A percentile compares a stretch with the other conserved stretches of the same genome.
Evolutionary conservation across 2,888 invertebrate genomes (phyloP).

Genomic region (Tromatobia lineatoria): DNA sequence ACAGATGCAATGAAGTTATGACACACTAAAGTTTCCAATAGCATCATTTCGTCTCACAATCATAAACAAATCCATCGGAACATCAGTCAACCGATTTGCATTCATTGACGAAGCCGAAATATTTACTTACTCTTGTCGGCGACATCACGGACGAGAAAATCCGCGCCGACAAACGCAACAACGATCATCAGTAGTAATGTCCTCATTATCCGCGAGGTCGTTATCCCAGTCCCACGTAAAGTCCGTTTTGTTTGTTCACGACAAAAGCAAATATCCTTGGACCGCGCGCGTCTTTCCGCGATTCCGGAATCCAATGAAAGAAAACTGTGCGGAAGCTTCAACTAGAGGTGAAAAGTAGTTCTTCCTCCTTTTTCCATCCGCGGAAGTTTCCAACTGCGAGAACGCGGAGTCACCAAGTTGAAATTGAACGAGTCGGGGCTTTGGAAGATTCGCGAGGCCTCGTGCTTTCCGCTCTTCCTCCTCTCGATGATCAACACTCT

Average conservation of each 20-base stretch:
- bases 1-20: too few relatives aligned
- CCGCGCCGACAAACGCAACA: slow-evolving; percentile 75
- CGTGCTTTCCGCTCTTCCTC: neutral
- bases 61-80: too few relatives aligned
- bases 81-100: too few relatives aligned
- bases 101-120: neutral
- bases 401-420: slow-evolving; percentile 58
- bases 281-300: slow-evolving; percentile 21
- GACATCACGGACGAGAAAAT: slow-evolving; percentile 75
- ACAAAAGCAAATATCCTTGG: slow-evolving; percentile 40
- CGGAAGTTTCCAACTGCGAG: neutral
- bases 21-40: too few relatives aligned
- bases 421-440: slow-evolving; percentile 68
- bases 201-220: slow-evolving; percentile 67
- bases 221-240: neutral
- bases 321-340: neutral
- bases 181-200: slow-evolving; percentile 76
- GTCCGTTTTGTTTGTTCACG: slow-evolving; percentile 7
- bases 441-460: slow-evolving; percentile 46
- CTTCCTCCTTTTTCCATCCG: neutral
- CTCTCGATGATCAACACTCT: slow-evolving; percentile 22
- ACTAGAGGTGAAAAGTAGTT: neutral
- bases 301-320: neutral
- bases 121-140: slow-evolving; percentile 79
- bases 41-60: too few relatives aligned